Evolutionary conservation across 2,797 vertebrate genomes (phyloP), one percentile per base, ranked within the genome.

Genomic region (Furcifer pardalis): DNA sequence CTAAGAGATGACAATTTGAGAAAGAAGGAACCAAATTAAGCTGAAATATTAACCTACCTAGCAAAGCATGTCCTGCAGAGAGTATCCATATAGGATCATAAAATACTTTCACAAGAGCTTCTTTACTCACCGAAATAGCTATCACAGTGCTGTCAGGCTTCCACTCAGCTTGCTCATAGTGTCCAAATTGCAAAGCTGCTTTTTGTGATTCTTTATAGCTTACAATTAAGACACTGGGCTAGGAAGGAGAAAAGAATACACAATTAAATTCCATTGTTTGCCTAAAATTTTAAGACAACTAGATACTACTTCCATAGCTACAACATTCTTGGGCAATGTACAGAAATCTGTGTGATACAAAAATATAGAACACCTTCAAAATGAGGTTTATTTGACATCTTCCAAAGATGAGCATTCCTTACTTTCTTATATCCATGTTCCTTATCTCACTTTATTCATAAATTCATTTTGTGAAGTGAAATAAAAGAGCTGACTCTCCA

Each of bases 191-290:
- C 88, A 96, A 94, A 19, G 97, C 96, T 66, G 98, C 97, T 93
- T 98, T 99, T 82, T 95, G 94, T 62, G 97, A 96, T 94, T 99
- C 98, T 80, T 98, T 98, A 91, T 99, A 99, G 95, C 97, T 99
- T 94, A 98, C 97, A 0, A 99, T 97, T 96, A 99, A 96, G 89
- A 99, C 98, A 91, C 97, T 98, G 92, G 98, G 98, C 98, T 99
- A 94, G 71, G 89, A 90, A 12, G 12, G 49, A 49, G 87, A 37
- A 87, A 32, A 85, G 91, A 89, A 56, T 81, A 3, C 63, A n/a
- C 0, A 56, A 42, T 85, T 92, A 52, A 86, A 62, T 78, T 52
- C 7, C 25, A 5, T 21, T 59, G 12, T 77, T 76, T 46, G 7
- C 30, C 37, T 40, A n/a, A 63, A 79, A 78, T 40, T 2, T 13